Evolutionary conservation across 1,140 invertebrate species (phyloP), one percentile per base, ranked within the genome.

Genomic region (Drosophila pandora): DNA sequence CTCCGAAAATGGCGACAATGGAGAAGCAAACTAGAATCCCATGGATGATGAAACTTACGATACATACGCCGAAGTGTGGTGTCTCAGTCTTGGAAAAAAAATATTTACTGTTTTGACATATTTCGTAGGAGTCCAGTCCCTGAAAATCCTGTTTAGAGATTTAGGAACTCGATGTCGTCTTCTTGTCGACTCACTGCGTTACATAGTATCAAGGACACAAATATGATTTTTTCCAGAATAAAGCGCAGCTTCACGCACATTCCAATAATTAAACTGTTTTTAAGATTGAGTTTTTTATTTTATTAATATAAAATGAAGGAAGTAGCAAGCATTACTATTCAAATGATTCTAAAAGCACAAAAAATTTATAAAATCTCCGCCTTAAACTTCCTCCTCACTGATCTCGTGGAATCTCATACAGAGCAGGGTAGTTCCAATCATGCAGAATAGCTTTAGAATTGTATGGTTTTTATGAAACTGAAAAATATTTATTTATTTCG

Each of bases 381-480:
- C 8, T 32, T 10, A 32, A 32, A 3, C 9, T 2, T 47, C 43
- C 0, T 47, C 17, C 8, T 47, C 17, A 21, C 9, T 0, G 6
- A 43, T 21, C 41, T 47, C 43, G 43, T 47, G 21, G 43, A 47
- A 21, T 22, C 43, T 17, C 43, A 47, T 47, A 21, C 43, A 47
- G 9, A 47, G 17, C 21, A 47, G 9, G 3, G 21, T 47, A 10
- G 21, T 47, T 21, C 7, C 43, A 21, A 47, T 47, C 43, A 22
- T 5, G n/a, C 32, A n/a, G 7, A 30, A 0, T 4, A 55, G 10
- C 61, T 54, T 37, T 37, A n/a, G 12, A 48, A 10, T 13, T 4
- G 2, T 1, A 0, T 8, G n/a, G 22, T 23, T 5, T 28, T n/a
- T 39, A 34, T 10, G 1, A 5, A 17, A 17, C 13, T 9, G 0